Percentiles rank a stretch among this genome's conserved stretches.
Conservation (phyloP, 1,140 invertebrate species). For the Patella vulgata region DNA sequence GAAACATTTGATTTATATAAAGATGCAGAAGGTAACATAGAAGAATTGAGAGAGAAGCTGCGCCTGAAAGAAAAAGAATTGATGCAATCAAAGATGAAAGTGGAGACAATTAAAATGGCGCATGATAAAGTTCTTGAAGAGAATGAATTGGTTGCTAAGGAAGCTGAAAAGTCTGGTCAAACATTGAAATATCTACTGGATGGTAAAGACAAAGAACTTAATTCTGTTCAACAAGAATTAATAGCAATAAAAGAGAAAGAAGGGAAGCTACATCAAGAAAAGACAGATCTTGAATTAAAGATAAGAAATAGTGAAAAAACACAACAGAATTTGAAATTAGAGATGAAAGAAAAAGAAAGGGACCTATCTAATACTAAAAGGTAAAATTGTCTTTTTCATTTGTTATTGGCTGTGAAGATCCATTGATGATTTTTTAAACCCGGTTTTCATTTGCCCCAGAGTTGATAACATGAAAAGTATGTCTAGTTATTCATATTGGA, state of each 20-base stretch:
- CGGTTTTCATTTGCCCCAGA: too few species aligned
- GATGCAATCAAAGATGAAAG: slow-evolving; percentile 17
- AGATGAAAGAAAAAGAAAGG: slow-evolving; percentile 23
- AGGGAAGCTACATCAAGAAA: slow-evolving; percentile 5
- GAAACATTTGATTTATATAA: slow-evolving; percentile 33
- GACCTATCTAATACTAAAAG: slow-evolving; percentile 23
- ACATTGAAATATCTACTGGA: too few species aligned
- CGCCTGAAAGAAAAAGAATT: slow-evolving; percentile 30
- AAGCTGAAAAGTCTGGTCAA: too few species aligned
- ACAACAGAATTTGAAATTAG: slow-evolving; percentile 27
- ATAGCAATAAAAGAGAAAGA: not conserved
- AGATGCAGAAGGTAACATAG: slow-evolving; percentile 29
- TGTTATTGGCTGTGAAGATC: not conserved
- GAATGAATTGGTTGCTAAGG: not conserved
- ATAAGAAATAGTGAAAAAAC: slow-evolving; percentile 18
- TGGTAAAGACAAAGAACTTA: not conserved
- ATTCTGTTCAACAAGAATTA: not conserved
- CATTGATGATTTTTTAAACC: not conserved
- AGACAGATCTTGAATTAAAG: slow-evolving; percentile 24
- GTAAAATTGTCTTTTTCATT: slow-evolving; percentile 25
- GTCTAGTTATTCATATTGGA: too few species aligned
- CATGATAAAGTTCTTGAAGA: slow-evolving; percentile 5
- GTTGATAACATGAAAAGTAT: too few species aligned
- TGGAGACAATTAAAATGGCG: slow-evolving; percentile 1
- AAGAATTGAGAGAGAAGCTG: slow-evolving; percentile 23